These are phyloP conservation scores for Rhagophthalmus giganteus DNA, from an alignment of 2,888 invertebrate species.

Conservation along the genomic window DNA sequence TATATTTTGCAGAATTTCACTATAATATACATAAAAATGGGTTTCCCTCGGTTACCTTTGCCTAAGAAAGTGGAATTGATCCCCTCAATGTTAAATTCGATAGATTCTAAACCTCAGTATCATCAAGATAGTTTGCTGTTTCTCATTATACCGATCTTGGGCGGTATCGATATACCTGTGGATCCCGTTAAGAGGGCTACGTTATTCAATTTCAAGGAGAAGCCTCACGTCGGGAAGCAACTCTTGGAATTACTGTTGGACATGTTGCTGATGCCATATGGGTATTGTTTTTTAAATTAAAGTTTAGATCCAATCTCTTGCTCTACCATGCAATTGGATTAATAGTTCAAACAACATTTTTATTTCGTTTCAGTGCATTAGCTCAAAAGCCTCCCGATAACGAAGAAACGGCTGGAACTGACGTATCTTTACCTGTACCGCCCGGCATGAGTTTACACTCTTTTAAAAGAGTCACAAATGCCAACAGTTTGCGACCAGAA, in stretches of 20 bases:
- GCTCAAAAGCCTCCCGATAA: conserved; percentile 40
- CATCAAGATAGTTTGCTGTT: conserved; percentile 87
- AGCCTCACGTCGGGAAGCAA: conserved; percentile 68
- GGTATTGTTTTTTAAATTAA: conserved; percentile 67
- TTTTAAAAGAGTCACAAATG: conserved; percentile 74
- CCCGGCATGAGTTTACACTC: conserved; percentile 77
- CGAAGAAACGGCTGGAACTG: conserved; percentile 34
- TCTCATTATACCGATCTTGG: conserved; percentile 77
- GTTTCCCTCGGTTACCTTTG: conserved; percentile 78
- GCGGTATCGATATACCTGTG: conserved; percentile 68
- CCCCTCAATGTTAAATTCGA: conserved; percentile 73
- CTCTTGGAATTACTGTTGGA: conserved; percentile 80
- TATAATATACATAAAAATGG: conserved; percentile 91
- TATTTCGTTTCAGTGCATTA: conserved; percentile 42
- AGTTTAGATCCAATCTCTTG: no score
- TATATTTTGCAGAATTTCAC: conserved; percentile 77
- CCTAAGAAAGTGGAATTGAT: conserved; percentile 76
- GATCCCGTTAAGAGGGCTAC: conserved; percentile 65
- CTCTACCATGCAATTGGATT: no score
- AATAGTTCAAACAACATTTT: conserved; percentile 1
- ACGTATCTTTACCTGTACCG: conserved; percentile 61
- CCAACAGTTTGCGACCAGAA: conserved; percentile 73
- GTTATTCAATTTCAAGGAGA: conserved; percentile 72
- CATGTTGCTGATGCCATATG: conserved; percentile 82
- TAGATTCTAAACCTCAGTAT: conserved; percentile 77